phyloP scores from a whole-genome alignment of 1,140 invertebrate genomes.

The Holotrichia oblita region DNA sequence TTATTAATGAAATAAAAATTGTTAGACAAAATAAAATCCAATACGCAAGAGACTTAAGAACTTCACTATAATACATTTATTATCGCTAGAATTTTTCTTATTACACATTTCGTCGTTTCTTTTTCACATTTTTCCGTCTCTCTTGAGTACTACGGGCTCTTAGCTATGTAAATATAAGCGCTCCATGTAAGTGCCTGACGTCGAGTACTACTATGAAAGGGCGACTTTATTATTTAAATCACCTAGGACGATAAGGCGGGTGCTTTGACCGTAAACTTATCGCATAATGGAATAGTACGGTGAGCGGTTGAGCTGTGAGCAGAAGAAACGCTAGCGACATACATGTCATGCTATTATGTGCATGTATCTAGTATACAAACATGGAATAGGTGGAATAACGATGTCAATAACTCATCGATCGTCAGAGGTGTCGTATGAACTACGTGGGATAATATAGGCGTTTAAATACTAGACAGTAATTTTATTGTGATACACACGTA shows the following conservation, averaged over 20 bases:
- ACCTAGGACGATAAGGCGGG: constrained; percentile 19
- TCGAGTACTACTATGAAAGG: constrained; percentile 18
- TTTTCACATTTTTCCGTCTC: too few relatives aligned
- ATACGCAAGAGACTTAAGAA: too few relatives aligned
- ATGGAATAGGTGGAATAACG: not conserved
- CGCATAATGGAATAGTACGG: constrained; percentile 5
- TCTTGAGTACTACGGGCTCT: too few relatives aligned
- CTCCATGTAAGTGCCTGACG: not conserved
- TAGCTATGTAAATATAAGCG: not conserved
- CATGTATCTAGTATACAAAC: not conserved
- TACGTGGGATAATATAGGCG: not conserved
- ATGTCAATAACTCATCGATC: constrained; percentile 9
- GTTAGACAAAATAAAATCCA: too few relatives aligned
- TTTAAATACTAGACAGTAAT: too few relatives aligned
- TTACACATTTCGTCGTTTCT: too few relatives aligned
- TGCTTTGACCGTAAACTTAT: constrained; percentile 25
- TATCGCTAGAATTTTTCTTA: too few relatives aligned
- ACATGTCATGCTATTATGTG: not conserved
- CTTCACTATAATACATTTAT: too few relatives aligned
- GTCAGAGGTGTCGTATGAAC: not conserved
- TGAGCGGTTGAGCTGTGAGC: not conserved
- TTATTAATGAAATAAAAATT: too few relatives aligned
- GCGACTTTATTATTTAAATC: constrained; percentile 37
- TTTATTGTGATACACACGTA: too few relatives aligned
- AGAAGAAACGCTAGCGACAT: not conserved